Conservation (phyloP, 2,797 vertebrate species). For the Myotis myotis region DNA sequence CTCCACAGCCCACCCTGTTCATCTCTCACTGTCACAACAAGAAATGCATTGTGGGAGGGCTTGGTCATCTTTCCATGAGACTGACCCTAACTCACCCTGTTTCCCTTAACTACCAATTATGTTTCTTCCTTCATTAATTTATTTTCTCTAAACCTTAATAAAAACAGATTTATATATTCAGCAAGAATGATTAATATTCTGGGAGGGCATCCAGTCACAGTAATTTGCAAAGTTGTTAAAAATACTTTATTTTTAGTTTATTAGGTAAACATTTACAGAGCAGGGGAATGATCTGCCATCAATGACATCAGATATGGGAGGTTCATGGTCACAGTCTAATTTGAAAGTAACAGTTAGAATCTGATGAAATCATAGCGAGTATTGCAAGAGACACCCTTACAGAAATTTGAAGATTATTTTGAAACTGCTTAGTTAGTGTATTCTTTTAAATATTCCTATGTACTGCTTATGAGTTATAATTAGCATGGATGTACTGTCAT, state of each 20-base stretch:
- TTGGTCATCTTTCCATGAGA: background rate
- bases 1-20: background rate
- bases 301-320: conserved; percentile 66
- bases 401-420: conserved; percentile 57
- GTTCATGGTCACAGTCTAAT: conserved; percentile 23
- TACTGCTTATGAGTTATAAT: conserved; percentile 43
- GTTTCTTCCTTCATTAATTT: conserved; percentile 9
- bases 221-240: conserved; percentile 49
- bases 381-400: conserved; percentile 54
- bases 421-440: conserved; percentile 39
- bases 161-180: conserved; percentile 12
- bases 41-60: background rate
- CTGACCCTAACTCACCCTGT: background rate
- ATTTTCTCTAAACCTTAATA: conserved; percentile 43
- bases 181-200: conserved; percentile 42
- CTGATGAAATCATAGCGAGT: conserved; percentile 65
- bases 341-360: conserved; percentile 56
- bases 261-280: conserved; percentile 46
- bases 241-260: conserved; percentile 48
- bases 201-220: background rate
- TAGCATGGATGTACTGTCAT: conserved; percentile 20
- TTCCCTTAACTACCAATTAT: background rate
- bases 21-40: background rate
- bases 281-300: conserved; percentile 38
- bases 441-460: conserved; percentile 49